phyloP scores from a whole-genome alignment of 1,140 invertebrate species.

The Pseudachorutes palmiensis region DNA sequence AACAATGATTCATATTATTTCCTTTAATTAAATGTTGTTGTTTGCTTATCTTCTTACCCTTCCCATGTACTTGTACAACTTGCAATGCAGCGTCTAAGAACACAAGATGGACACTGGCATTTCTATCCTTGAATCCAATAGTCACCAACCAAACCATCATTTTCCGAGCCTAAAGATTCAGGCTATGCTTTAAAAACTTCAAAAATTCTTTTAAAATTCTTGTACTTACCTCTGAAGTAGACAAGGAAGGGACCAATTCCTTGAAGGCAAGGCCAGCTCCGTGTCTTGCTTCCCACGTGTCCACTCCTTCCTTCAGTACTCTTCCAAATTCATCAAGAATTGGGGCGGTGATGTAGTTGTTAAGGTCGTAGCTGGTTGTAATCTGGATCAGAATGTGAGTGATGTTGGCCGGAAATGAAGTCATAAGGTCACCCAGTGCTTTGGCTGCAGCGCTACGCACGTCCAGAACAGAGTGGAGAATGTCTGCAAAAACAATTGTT shows the following conservation, averaged over 20 bases:
- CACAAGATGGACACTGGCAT: conserved; percentile 68
- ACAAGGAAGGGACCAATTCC: conserved; percentile 61
- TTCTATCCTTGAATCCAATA: conserved; percentile 75
- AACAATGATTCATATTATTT: too few relatives aligned
- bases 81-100: conserved; percentile 91
- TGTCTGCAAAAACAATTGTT: conserved; percentile 55
- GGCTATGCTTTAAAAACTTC: too few relatives aligned
- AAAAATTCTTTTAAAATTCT: too few relatives aligned
- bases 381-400: conserved; percentile 56
- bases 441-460: conserved; percentile 68
- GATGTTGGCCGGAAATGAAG: conserved; percentile 48
- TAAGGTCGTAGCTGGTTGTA: conserved; percentile 51
- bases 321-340: conserved; percentile 86
- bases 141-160: conserved; percentile 63
- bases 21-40: too few relatives aligned
- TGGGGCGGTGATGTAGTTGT: conserved; percentile 72
- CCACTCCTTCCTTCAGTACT: conserved; percentile 69
- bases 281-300: conserved; percentile 77
- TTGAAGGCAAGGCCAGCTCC: conserved; percentile 75
- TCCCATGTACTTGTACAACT: conserved; percentile 79
- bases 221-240: conserved; percentile 38
- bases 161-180: conserved; percentile 14
- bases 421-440: conserved; percentile 58
- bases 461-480: conserved; percentile 67
- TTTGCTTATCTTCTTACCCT: conserved; percentile 51